These are phyloP conservation scores for Anguilla pacifica DNA, from an alignment of 2,797 vertebrate genomes.

Conservation along the genomic window DNA sequence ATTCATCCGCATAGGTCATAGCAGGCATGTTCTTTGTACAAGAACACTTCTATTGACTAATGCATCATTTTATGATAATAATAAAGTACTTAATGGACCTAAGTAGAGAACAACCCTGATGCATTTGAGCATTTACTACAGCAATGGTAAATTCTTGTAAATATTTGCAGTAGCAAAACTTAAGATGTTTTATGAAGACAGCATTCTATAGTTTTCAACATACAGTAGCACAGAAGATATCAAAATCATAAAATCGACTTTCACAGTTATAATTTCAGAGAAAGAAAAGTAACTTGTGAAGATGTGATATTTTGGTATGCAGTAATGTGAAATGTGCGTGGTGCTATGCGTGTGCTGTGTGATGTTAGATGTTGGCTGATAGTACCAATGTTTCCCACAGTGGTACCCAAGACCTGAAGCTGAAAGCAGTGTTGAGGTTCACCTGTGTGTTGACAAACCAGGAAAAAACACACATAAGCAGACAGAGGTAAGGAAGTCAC, in stretches of 20 bases:
- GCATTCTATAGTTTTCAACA: conserved; percentile 36
- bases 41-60: not conserved
- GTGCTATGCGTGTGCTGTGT: conserved; percentile 12
- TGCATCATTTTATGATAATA: not conserved
- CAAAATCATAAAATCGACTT: conserved; percentile 23
- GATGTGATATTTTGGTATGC: conserved; percentile 15
- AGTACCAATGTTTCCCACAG: conserved; percentile 53
- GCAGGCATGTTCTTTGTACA: not conserved
- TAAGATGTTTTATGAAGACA: conserved; percentile 23
- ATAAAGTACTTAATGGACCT: conserved; percentile 18
- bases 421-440: conserved; percentile 47
- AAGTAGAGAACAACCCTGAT: not conserved
- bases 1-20: not conserved
- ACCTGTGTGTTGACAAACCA: conserved; percentile 51
- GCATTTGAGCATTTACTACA: not conserved
- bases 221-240: conserved; percentile 32
- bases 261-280: conserved; percentile 3
- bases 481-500: conserved; percentile 44
- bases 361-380: conserved; percentile 39
- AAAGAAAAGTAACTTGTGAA: conserved; percentile 21
- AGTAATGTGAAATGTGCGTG: not conserved
- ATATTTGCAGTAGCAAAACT: conserved; percentile 19
- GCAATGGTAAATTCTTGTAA: not conserved
- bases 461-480: conserved; percentile 53
- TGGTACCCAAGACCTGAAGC: conserved; percentile 46